Base-by-base conservation (phyloP, 2,113 vertebrate genomes). In the Ophthalmolycus amberensis region DNA sequence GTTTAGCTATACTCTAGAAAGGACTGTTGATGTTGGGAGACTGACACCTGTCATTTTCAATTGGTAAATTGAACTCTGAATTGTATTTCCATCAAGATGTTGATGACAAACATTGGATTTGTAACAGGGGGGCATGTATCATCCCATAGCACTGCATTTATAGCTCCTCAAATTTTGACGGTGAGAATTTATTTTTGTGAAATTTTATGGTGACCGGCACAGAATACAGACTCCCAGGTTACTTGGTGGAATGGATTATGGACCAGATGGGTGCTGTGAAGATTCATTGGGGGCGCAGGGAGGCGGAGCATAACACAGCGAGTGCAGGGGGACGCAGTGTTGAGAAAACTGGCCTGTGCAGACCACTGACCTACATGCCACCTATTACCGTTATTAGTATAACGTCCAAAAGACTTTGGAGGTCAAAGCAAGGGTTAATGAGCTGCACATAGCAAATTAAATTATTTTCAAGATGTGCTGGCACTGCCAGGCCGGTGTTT, bases 401-500 rank as follows among this genome's bases (percentile, higher is more conserved):
- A 70, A 73, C 6, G 7, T 75, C 52, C 67, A 60, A 79, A 72
- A 54, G n/a, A 71, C 27, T 80, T 71, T 60, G 25, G 44, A 72
- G 71, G 81, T 78, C 75, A 86, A 79, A 79, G 2, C 2, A 18
- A 82, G 88, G 64, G 82, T 73, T 85, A 88, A 76, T 85, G 52
- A 85, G 60, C 71, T 69, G 42, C 40, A 77, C 32, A 25, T 40
- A 37, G 54, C 54, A 76, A 75, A 86, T 89, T 38, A 25, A 71
- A 83, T 86, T 79, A 82, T 78, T 83, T 82, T 81, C 58, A 71
- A 75, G 38, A 37, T 65, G 46, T 42, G 38, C 62, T 67, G 72
- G 44, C 52, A 32, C 52, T 71, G 67, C 56, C 44, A 78, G 74
- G 76, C 10, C 44, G 52, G 25, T 79, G 76, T 83, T 83, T 71